A percentile compares a stretch with the other conserved stretches of the same genome.
Evolutionary conservation across 2,888 invertebrate species (phyloP).

Genomic region (Odontocolon sp.): DNA sequence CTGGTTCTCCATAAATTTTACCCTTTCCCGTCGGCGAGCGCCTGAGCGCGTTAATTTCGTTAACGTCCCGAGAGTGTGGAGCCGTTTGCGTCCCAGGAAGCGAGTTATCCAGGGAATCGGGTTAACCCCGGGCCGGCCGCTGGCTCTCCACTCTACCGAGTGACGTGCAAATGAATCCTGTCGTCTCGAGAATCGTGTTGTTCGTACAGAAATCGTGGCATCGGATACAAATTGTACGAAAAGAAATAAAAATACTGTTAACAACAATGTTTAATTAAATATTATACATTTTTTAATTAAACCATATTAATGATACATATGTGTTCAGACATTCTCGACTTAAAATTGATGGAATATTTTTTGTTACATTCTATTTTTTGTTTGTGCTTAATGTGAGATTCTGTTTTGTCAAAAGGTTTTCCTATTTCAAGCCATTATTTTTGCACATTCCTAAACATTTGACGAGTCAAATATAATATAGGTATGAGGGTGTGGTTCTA

Average conservation of each 20-base stretch:
- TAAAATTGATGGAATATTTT: too few species aligned
- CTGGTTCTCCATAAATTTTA: constrained; percentile 66
- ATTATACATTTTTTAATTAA: neutral
- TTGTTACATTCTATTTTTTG: too few species aligned
- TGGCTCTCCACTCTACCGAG: constrained; percentile 41
- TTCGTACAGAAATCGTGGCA: neutral
- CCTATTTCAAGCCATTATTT: too few species aligned
- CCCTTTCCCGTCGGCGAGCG: constrained; percentile 46
- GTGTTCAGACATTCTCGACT: too few species aligned
- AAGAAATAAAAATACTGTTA: too few species aligned
- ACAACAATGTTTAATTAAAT: too few species aligned
- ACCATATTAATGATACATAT: too few species aligned
- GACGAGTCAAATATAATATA: too few species aligned
- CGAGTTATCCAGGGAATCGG: constrained; percentile 46
- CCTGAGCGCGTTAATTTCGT: constrained; percentile 63
- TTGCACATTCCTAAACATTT: too few species aligned
- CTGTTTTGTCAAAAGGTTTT: too few species aligned
- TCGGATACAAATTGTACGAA: neutral
- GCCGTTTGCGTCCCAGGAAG: constrained; percentile 3
- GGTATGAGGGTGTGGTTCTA: too few species aligned
- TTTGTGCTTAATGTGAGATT: too few species aligned
- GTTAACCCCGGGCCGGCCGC: constrained; percentile 46
- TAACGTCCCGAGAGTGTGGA: constrained; percentile 54
- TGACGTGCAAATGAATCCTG: constrained; percentile 46
- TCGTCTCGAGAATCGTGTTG: constrained; percentile 23